A percentile compares a stretch with the other conserved stretches of the same genome.
Conservation (phyloP, 2,797 vertebrate genomes). For the Allobates femoralis region DNA sequence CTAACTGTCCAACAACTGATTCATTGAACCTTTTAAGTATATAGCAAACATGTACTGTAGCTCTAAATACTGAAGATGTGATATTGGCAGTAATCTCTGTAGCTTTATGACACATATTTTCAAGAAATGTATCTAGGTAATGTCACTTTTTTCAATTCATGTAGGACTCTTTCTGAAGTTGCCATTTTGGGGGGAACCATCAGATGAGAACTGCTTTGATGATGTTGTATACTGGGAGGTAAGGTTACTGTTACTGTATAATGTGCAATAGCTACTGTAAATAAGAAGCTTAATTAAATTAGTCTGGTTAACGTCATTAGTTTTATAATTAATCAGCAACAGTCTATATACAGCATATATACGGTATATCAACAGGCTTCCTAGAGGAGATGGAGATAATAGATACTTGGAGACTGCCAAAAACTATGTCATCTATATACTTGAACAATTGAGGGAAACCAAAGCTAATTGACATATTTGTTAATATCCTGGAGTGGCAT, state of each 20-base stretch:
- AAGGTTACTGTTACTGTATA: conserved; percentile 53
- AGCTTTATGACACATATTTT: not conserved
- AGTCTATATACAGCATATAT: too few species aligned
- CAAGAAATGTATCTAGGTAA: not conserved
- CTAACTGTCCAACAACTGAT: not conserved
- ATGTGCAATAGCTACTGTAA: not conserved
- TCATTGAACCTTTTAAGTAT: not conserved
- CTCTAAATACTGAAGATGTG: not conserved
- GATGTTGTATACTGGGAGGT: conserved; percentile 96
- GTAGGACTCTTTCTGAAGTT: conserved; percentile 87
- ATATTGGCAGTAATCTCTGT: not conserved
- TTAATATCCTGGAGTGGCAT: too few species aligned
- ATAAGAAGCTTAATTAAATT: not conserved
- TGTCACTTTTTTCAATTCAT: conserved; percentile 2
- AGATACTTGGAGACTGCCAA: too few species aligned
- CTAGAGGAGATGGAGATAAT: too few species aligned
- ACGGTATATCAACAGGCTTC: too few species aligned
- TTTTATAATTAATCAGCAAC: not conserved
- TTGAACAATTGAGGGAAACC: too few species aligned
- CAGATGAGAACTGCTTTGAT: conserved; percentile 91
- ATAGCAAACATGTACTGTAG: not conserved
- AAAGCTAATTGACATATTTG: too few species aligned
- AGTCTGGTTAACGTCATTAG: not conserved
- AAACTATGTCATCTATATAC: too few species aligned
- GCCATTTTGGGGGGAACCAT: conserved; percentile 88